Percentiles rank a stretch among this genome's conserved stretches.
Conservation (phyloP, 2,797 vertebrate genomes). For the Chiroxiphia lanceolata region DNA sequence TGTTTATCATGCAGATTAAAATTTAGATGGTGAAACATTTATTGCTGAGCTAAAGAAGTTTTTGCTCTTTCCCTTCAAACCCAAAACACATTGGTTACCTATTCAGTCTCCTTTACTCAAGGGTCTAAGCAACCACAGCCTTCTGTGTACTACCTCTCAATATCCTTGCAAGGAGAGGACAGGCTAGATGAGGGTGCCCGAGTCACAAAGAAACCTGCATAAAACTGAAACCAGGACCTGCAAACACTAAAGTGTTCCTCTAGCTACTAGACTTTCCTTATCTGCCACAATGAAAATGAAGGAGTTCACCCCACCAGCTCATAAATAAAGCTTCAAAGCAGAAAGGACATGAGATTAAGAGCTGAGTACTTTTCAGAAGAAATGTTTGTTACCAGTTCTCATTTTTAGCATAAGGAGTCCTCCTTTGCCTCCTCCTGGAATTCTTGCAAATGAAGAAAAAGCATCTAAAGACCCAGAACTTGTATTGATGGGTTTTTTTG, state of each 20-base stretch:
- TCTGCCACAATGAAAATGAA: background rate
- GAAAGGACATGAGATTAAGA: background rate
- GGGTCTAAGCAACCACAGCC: background rate
- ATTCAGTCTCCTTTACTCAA: background rate
- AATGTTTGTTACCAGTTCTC: background rate
- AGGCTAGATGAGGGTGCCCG: background rate
- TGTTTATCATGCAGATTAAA: background rate
- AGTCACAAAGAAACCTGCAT: background rate
- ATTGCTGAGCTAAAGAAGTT: background rate
- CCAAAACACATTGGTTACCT: background rate
- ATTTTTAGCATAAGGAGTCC: background rate
- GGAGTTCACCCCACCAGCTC: background rate
- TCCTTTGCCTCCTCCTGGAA: background rate
- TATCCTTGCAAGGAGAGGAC: background rate
- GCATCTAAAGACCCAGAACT: background rate
- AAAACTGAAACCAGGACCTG: background rate
- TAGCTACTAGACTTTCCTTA: background rate
- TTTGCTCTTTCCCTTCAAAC: background rate
- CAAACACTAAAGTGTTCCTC: background rate
- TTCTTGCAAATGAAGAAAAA: background rate
- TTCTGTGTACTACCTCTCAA: background rate
- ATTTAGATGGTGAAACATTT: background rate
- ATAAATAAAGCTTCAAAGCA: background rate
- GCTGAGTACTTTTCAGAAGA: background rate
- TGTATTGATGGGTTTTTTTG: rapidly evolving